Base-by-base conservation (phyloP, 2,888 invertebrate genomes). In the Rhingia campestris region DNA sequence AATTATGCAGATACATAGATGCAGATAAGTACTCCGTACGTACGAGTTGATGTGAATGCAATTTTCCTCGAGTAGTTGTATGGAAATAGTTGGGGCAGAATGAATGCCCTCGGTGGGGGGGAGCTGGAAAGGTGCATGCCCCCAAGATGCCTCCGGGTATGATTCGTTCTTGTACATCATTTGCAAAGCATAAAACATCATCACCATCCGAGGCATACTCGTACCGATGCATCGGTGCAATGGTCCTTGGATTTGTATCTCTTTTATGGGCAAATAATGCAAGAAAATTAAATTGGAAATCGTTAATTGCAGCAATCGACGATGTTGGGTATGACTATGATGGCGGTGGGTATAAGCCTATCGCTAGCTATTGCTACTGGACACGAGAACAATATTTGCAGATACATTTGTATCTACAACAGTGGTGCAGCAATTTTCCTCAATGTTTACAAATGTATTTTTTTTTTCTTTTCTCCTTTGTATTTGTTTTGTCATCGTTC, bases 221-320 rank as follows among this genome's bases (percentile, higher is more conserved):
- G 6, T 12, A 5, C 41, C 41, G 45, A 4, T 14, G 37, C 49
- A 54, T 41, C 56, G 64, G 32, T 66, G 61, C 59, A 77, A 61
- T 74, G 22, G 77, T 77, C 77, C 82, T 69, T 73, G 63, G 61
- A 77, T 73, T 77, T 63, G 54, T 67, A 73, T 77, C 77, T 73
- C 54, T 41, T 63, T 67, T 77, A 73, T 73, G 72, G 43, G 54
- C 66, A 73, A 77, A 82, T 72, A 77, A 77, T 43, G 72, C 49
- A 73, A 63, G 63, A 69, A 73, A 77, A 67, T 73, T 69, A 67
- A 82, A 82, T 77, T 72, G 82, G 51, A 77, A 77, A 82, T 77
- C 73, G 63, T 77, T 82, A 82, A 82, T 82, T 69, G 73, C 77
- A 81, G 35, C 49, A 10, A 22, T 6, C n/a, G 5, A n/a, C 30